Evolutionary conservation across 2,888 invertebrate genomes (phyloP).

Genomic region (Trichacis sp.): DNA sequence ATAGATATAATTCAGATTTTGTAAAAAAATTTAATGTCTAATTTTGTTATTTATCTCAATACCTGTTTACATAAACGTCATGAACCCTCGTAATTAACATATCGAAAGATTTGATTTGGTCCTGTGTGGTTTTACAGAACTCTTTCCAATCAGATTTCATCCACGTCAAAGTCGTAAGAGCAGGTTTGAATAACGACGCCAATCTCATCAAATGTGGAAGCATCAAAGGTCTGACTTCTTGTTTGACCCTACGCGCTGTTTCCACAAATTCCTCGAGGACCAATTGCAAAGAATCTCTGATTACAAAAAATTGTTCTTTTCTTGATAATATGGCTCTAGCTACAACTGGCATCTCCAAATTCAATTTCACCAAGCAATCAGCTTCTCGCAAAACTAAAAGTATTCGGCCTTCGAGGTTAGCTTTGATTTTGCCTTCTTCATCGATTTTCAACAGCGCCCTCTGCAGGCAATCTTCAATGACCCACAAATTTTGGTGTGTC

Average conservation of each 20-base stretch:
- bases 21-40: too few species aligned
- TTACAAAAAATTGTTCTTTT: slow-evolving; percentile 80
- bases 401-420: slow-evolving; percentile 83
- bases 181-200: slow-evolving; percentile 85
- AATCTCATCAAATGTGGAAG: slow-evolving; percentile 88
- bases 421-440: slow-evolving; percentile 76
- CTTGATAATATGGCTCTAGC: slow-evolving; percentile 84
- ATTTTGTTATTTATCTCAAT: too few species aligned
- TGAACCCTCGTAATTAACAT: slow-evolving; percentile 82
- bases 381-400: slow-evolving; percentile 84
- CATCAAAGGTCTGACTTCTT: slow-evolving; percentile 91
- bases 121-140: slow-evolving; percentile 81
- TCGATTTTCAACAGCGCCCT: slow-evolving; percentile 74
- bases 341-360: slow-evolving; percentile 84
- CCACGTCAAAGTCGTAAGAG: slow-evolving; percentile 86
- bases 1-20: too few species aligned
- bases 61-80: slow-evolving; percentile 86
- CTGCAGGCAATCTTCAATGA: slow-evolving; percentile 63
- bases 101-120: slow-evolving; percentile 85
- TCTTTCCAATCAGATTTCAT: slow-evolving; percentile 85
- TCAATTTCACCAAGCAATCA: slow-evolving; percentile 86
- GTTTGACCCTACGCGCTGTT: slow-evolving; percentile 81
- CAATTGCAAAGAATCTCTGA: slow-evolving; percentile 84
- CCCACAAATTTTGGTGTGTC: slow-evolving; percentile 81
- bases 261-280: slow-evolving; percentile 81